Conservation (phyloP, 2,113 vertebrate genomes). For the Coptodon rendalli region DNA sequence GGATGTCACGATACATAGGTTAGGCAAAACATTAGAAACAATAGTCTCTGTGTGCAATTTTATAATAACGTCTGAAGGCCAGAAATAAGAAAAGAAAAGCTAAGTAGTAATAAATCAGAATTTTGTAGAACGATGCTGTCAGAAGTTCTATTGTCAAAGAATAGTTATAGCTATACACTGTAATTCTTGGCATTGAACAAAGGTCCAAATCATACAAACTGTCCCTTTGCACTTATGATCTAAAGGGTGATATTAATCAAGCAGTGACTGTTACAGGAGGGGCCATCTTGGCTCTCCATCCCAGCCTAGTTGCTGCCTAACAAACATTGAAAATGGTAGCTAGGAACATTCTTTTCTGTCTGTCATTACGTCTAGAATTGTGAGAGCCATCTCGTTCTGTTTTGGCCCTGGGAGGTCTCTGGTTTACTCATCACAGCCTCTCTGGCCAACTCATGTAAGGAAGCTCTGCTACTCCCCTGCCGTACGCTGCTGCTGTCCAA, state of each 20-base stretch:
- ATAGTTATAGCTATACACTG: background rate
- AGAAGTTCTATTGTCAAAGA: background rate
- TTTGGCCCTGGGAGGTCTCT: constrained; percentile 44
- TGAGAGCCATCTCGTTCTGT: constrained; percentile 6
- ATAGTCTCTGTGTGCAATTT: background rate
- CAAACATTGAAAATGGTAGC: constrained; percentile 27
- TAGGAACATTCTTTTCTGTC: constrained; percentile 6
- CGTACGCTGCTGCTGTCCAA: constrained; percentile 50
- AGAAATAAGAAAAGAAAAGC: background rate
- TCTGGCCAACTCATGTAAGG: constrained; percentile 19
- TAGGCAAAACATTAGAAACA: background rate
- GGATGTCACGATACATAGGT: background rate
- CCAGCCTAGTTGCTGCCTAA: background rate
- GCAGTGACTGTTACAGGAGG: constrained; percentile 9
- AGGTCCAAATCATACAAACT: background rate
- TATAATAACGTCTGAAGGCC: background rate
- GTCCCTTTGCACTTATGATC: background rate
- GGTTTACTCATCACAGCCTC: constrained; percentile 50
- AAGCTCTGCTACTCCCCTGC: constrained; percentile 30
- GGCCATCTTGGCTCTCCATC: constrained; percentile 30
- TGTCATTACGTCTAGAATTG: constrained; percentile 19
- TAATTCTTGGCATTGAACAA: background rate
- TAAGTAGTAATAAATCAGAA: background rate
- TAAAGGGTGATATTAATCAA: constrained; percentile 37
- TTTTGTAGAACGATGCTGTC: background rate